These are phyloP conservation scores for Hybognathus amarus DNA, from an alignment of 2,797 vertebrate species.

Conservation along the genomic window DNA sequence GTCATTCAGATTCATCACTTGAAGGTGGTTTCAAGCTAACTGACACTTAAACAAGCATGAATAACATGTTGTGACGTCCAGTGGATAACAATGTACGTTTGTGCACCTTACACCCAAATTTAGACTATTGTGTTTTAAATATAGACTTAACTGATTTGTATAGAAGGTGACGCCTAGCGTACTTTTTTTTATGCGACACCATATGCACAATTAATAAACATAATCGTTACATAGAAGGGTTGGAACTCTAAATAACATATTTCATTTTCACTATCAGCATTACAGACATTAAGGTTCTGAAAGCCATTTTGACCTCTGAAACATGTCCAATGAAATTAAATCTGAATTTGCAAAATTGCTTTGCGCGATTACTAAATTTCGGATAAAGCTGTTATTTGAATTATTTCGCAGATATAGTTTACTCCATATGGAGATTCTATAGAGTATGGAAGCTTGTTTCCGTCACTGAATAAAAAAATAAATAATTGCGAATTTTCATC, in stretches of 20 bases:
- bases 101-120: not conserved
- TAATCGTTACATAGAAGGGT: not conserved
- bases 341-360: no score
- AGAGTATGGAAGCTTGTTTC: no score
- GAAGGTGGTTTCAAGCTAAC: slow-evolving; percentile 31
- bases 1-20: slow-evolving; percentile 36
- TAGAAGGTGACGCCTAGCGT: not conserved
- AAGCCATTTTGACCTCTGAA: not conserved
- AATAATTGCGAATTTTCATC: no score
- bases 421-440: no score
- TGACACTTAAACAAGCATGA: slow-evolving; percentile 29
- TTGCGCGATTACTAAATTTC: no score
- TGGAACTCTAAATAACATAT: not conserved
- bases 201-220: not conserved
- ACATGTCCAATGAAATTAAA: not conserved
- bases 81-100: not conserved
- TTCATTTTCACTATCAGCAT: not conserved
- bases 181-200: not conserved
- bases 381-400: no score
- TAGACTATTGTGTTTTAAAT: not conserved
- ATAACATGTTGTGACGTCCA: not conserved
- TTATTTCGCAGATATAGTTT: no score
- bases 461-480: no score
- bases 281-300: not conserved
- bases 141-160: not conserved